phyloP scores from a whole-genome alignment of 2,113 vertebrate genomes.

The Maccullochella peelii region DNA sequence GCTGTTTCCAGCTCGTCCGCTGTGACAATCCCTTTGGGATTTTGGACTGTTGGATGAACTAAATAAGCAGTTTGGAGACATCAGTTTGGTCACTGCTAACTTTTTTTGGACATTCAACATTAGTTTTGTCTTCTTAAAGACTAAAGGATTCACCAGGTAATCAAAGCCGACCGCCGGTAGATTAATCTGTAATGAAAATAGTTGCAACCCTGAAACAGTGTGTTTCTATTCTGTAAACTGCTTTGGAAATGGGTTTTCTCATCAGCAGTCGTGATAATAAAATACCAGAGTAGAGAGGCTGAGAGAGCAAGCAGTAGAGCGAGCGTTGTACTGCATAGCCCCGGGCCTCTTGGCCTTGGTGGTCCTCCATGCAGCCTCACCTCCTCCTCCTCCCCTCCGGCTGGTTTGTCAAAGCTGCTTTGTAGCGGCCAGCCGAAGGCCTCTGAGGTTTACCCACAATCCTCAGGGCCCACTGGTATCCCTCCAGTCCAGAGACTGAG shows the following conservation, averaged over 20 bases:
- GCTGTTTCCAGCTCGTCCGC: no score
- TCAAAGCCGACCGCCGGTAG: neutral
- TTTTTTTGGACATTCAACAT: neutral
- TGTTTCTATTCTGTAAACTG: neutral
- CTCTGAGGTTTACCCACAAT: slow-evolving; percentile 65
- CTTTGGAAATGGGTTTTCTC: neutral
- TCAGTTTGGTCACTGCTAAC: neutral
- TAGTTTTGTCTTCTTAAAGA: neutral
- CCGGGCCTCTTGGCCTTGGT: slow-evolving; percentile 53
- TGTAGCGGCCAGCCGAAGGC: slow-evolving; percentile 44
- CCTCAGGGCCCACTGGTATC: slow-evolving; percentile 43
- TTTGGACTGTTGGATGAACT: no score
- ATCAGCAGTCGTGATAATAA: neutral
- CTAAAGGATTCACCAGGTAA: neutral
- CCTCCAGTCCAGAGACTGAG: slow-evolving; percentile 55
- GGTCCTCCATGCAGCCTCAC: slow-evolving; percentile 26
- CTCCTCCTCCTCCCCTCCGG: slow-evolving; percentile 61
- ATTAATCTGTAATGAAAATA: neutral
- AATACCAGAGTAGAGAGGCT: neutral
- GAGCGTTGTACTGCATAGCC: slow-evolving; percentile 47
- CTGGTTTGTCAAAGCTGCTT: slow-evolving; percentile 60
- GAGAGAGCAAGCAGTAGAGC: neutral
- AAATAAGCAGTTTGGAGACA: neutral
- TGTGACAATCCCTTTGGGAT: no score
- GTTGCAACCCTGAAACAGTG: neutral